Evolutionary conservation across 2,797 vertebrate species (phyloP).

Genomic region (Fundulus diaphanus): DNA sequence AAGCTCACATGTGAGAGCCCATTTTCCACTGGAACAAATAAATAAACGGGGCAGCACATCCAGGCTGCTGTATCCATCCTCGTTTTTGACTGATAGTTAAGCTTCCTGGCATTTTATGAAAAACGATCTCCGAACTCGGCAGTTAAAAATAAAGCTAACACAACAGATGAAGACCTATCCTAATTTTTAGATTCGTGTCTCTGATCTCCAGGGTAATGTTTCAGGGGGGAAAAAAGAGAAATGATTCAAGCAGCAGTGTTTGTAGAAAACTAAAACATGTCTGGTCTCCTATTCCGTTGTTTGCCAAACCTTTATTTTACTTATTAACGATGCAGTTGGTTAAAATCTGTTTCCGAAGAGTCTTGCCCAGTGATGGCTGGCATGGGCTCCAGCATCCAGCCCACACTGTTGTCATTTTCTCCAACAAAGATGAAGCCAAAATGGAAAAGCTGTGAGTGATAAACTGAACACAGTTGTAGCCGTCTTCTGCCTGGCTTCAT

Average conservation of each 20-base stretch:
- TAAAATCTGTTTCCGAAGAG: neutral
- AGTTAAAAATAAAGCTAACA: conserved; percentile 22
- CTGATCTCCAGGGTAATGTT: conserved; percentile 10
- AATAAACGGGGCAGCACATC: conserved; percentile 42
- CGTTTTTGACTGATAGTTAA: conserved; percentile 36
- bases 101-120: conserved; percentile 38
- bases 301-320: neutral
- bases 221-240: neutral
- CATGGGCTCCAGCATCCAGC: neutral
- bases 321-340: neutral
- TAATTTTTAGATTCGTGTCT: conserved; percentile 40
- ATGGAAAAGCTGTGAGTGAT: neutral
- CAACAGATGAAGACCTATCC: conserved; percentile 43
- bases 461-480: neutral
- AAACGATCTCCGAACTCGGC: conserved; percentile 17
- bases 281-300: neutral
- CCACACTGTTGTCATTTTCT: neutral
- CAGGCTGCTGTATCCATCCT: conserved; percentile 38
- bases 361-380: conserved; percentile 1
- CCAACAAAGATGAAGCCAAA: conserved; percentile 5
- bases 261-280: neutral
- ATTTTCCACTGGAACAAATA: conserved; percentile 58
- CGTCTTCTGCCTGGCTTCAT: neutral
- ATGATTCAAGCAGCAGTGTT: too few relatives aligned
- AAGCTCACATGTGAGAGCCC: conserved; percentile 37